Evolutionary conservation across 2,113 vertebrate genomes (phyloP).

Genomic region (Psephotus haematonotus): DNA sequence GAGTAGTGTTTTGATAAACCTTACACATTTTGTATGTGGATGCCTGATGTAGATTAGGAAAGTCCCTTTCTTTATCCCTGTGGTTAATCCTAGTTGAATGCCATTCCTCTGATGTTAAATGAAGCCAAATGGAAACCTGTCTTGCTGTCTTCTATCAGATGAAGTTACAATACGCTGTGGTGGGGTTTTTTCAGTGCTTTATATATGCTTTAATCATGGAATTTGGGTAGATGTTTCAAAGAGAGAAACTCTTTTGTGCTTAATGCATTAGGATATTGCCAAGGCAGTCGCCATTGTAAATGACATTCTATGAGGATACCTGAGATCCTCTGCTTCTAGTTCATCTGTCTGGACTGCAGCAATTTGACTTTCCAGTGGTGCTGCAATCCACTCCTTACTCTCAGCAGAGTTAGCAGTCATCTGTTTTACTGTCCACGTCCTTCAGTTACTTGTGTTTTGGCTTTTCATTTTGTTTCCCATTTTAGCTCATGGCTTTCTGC

Average conservation of each 20-base stretch:
- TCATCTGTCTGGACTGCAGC: neutral
- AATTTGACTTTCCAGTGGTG: neutral
- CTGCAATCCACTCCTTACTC: neutral
- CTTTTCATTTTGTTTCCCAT: slow-evolving; percentile 15
- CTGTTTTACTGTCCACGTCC: neutral
- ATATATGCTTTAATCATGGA: neutral
- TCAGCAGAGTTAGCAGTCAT: neutral
- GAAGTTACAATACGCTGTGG: neutral
- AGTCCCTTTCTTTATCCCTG: neutral
- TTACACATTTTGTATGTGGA: neutral
- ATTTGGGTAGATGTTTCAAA: neutral
- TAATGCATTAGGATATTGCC: neutral
- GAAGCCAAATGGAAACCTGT: neutral
- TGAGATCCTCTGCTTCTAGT: neutral
- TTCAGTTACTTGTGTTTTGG: neutral
- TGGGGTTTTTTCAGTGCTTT: neutral
- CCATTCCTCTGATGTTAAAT: slow-evolving; percentile 6
- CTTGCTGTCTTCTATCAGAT: neutral
- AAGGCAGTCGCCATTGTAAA: neutral
- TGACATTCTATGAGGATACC: neutral
- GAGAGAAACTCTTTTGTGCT: neutral
- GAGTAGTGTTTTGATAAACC: neutral
- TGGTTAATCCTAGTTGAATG: slow-evolving; percentile 40
- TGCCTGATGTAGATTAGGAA: neutral
- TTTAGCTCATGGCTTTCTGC: neutral